Evolutionary conservation across 2,113 vertebrate species (phyloP).

Genomic region (Lepidothrix coronata): DNA sequence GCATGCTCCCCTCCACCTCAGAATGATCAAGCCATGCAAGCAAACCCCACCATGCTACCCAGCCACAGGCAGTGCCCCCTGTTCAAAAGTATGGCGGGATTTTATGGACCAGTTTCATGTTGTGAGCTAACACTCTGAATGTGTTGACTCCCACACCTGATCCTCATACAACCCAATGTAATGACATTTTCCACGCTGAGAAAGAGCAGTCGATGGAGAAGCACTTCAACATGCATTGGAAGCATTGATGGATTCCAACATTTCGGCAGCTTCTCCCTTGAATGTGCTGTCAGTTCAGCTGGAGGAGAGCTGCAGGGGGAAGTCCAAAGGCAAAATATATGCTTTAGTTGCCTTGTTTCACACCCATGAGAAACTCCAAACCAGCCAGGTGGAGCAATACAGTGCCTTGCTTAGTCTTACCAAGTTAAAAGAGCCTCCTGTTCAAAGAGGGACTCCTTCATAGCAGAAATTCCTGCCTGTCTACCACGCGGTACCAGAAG

Average conservation of each 20-base stretch:
- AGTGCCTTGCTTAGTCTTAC: neutral
- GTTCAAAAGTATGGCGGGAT: neutral
- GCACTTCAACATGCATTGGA: neutral
- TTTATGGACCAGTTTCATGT: neutral
- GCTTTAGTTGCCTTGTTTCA: neutral
- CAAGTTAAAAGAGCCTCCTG: neutral
- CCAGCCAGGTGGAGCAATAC: neutral
- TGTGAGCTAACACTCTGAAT: neutral
- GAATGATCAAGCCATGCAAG: accelerated
- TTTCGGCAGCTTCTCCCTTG: neutral
- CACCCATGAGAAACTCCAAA: too few species aligned
- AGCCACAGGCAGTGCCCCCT: neutral
- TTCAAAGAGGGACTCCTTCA: neutral
- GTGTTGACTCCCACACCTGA: neutral
- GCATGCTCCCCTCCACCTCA: accelerated
- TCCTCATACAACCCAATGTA: accelerated
- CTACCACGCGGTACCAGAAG: neutral
- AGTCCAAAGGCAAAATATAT: neutral
- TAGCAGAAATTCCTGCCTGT: neutral
- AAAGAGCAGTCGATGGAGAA: neutral
- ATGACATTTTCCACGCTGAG: accelerated
- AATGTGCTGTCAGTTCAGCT: neutral
- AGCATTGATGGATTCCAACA: neutral
- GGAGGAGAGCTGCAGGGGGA: neutral
- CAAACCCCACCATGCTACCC: accelerated